Conservation (phyloP, 2,113 vertebrate genomes). For the Fregata magnificens region DNA sequence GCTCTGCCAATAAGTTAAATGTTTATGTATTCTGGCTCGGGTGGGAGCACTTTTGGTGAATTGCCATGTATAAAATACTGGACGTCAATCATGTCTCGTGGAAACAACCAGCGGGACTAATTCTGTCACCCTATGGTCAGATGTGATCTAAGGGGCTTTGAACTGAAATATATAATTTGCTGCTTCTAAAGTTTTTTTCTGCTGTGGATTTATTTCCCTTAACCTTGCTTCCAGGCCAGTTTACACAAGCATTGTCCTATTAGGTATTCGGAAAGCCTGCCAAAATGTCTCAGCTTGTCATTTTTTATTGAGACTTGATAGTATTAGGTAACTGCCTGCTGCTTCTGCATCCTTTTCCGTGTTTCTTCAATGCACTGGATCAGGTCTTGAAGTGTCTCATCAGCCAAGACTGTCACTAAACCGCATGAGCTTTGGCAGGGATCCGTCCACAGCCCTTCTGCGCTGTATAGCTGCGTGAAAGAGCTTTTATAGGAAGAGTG, state of each 20-base stretch:
- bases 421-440: not conserved
- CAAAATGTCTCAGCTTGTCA: slow-evolving; percentile 16
- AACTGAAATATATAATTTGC: not conserved
- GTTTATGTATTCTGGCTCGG: not conserved
- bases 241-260: not conserved
- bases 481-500: not conserved
- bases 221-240: not conserved
- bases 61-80: not conserved
- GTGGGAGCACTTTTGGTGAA: not conserved
- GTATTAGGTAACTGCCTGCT: slow-evolving; percentile 16
- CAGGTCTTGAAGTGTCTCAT: not conserved
- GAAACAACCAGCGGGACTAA: not conserved
- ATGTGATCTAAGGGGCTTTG: not conserved
- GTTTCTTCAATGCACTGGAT: not conserved
- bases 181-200: not conserved
- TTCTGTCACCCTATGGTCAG: not conserved
- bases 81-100: not conserved
- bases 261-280: slow-evolving; percentile 6
- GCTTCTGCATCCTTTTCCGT: not conserved
- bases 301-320: slow-evolving; percentile 17
- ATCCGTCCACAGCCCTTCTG: not conserved
- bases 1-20: not conserved
- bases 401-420: not conserved
- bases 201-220: not conserved
- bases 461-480: not conserved